Conservation (phyloP, 2,113 vertebrate genomes). For the Eubucco bourcierii region DNA sequence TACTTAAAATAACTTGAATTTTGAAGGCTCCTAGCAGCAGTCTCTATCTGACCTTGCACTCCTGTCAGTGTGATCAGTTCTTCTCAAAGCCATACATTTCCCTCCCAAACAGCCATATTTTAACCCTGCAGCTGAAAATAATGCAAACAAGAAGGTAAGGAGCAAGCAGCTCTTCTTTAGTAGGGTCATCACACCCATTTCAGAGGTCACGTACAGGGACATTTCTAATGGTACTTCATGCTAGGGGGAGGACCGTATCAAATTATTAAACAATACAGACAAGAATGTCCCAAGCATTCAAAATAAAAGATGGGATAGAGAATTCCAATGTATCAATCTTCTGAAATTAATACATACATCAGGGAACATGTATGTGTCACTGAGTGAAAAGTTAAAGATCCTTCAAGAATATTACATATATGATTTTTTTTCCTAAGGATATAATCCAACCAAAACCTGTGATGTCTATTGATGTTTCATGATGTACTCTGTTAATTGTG, state of each 20-base stretch:
- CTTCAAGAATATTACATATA: neutral
- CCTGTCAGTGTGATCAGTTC: neutral
- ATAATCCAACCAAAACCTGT: neutral
- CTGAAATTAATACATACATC: neutral
- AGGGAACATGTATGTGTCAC: rapidly evolving
- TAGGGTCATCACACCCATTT: neutral
- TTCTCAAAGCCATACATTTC: neutral
- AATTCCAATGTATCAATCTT: neutral
- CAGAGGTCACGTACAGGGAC: neutral
- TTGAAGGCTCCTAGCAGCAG: neutral
- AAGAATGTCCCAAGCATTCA: neutral
- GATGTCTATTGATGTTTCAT: neutral
- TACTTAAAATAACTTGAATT: constrained; percentile 29
- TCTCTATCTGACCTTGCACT: constrained; percentile 12
- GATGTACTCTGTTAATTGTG: neutral
- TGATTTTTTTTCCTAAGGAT: neutral
- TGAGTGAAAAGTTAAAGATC: neutral
- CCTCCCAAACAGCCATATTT: neutral
- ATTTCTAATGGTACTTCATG: neutral
- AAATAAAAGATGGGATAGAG: neutral
- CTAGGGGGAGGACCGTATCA: neutral
- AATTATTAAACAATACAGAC: neutral
- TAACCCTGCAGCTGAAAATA: neutral
- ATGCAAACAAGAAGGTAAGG: neutral
- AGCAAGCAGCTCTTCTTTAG: neutral